phyloP scores from a whole-genome alignment of 1,140 invertebrate genomes.

The Drosophila ananassae region DNA sequence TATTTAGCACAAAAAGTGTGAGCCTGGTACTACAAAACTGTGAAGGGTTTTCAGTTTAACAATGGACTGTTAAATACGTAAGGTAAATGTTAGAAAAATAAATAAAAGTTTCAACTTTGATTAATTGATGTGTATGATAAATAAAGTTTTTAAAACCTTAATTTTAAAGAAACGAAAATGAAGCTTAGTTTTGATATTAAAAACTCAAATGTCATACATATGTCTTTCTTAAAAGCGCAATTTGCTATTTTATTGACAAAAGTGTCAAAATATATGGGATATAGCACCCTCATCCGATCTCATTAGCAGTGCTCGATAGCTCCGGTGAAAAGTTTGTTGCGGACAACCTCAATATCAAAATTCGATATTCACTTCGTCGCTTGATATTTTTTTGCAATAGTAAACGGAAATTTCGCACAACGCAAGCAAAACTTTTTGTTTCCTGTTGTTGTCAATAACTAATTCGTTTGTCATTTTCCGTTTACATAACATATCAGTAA shows the following conservation, averaged over 20 bases:
- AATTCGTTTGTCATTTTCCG: slow-evolving; percentile 82
- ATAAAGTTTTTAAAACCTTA: neutral
- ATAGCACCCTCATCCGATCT: slow-evolving; percentile 45
- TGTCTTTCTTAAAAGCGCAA: slow-evolving; percentile 18
- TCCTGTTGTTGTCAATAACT: slow-evolving; percentile 82
- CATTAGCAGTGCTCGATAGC: slow-evolving; percentile 51
- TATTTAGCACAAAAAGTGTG: slow-evolving; percentile 37
- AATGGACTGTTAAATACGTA: slow-evolving; percentile 1
- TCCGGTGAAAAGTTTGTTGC: slow-evolving; percentile 12
- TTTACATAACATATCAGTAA: slow-evolving; percentile 69
- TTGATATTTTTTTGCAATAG: slow-evolving; percentile 43
- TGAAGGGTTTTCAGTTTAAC: slow-evolving; percentile 26
- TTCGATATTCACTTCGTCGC: slow-evolving; percentile 24
- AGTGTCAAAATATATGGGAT: slow-evolving; percentile 45
- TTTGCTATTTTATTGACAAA: slow-evolving; percentile 61
- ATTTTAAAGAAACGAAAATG: neutral
- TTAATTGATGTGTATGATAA: slow-evolving; percentile 1
- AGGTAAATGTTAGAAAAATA: neutral
- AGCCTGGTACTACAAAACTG: slow-evolving; percentile 11
- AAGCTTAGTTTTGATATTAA: too few relatives aligned
- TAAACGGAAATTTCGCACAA: slow-evolving; percentile 77
- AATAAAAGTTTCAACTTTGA: slow-evolving; percentile 1
- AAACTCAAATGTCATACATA: too few relatives aligned
- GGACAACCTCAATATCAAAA: slow-evolving; percentile 32
- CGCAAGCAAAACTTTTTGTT: slow-evolving; percentile 65